A percentile compares a stretch with the other conserved stretches of the same genome.
phyloP scores from a whole-genome alignment of 2,888 invertebrate species.

The Cephalotes varians region DNA sequence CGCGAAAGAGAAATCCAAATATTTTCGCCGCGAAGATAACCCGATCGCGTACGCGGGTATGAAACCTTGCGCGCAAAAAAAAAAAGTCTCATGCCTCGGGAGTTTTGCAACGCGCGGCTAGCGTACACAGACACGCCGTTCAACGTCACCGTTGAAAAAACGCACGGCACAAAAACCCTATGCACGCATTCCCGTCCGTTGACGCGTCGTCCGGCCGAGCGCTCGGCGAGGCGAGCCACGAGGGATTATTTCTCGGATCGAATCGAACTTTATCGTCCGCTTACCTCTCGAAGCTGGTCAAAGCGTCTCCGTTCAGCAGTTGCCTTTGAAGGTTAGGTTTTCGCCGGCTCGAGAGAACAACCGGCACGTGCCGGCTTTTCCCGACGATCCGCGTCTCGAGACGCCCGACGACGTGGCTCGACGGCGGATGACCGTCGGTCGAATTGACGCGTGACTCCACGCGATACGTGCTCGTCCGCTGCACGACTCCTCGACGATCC shows the following conservation, averaged over 20 bases:
- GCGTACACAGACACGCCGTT: background rate
- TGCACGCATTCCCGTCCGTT: background rate
- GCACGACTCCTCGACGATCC: background rate
- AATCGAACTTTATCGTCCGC: too few species aligned
- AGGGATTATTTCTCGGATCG: too few species aligned
- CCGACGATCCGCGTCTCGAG: background rate
- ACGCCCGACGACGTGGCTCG: background rate
- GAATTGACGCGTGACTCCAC: background rate
- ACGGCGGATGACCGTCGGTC: background rate
- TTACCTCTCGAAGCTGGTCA: conserved; percentile 55
- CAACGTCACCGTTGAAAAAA: conserved; percentile 33
- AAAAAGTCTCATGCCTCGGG: background rate
- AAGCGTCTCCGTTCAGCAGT: conserved; percentile 23
- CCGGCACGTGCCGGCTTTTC: conserved; percentile 34
- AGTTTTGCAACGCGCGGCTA: background rate
- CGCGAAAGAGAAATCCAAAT: background rate
- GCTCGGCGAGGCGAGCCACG: background rate
- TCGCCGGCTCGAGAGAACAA: conserved; percentile 61
- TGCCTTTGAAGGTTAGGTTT: conserved; percentile 71
- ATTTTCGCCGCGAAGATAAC: conserved; percentile 4
- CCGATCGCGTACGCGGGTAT: background rate
- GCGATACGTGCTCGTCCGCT: background rate
- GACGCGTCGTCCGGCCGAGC: background rate
- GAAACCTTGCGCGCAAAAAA: background rate
- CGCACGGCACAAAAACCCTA: background rate